Evolutionary conservation across 2,797 vertebrate species (phyloP), one percentile per base, ranked within the genome.

Genomic region (Pitangus sulphuratus): DNA sequence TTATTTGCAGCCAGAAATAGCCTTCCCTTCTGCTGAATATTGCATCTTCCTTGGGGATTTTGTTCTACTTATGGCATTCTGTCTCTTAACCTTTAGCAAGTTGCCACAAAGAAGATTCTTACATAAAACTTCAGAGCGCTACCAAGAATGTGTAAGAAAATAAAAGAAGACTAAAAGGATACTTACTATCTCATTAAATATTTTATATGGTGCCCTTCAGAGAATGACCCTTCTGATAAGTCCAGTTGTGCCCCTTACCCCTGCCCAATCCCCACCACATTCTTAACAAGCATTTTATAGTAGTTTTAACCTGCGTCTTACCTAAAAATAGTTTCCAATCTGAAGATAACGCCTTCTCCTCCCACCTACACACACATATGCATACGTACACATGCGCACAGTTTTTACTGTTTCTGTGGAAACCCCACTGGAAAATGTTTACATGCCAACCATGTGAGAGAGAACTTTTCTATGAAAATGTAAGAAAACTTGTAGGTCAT

Each of bases 311-410:
- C 87, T 92, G 72, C 95, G 83, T 57, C 91, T 97, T 95, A 69
- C 75, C 94, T 97, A 97, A 96, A 95, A 97, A 96, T 97, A 97
- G 78, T 74, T 87, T 90, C 68, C 89, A 89, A 31, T 97, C 95
- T 94, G 87, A 92, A 94, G 89, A 76, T 88, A 80, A 56, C 78
- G 95, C 71, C 66, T 75, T 90, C 94, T 90, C 53, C 70, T 94
- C 77, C 84, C 65, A 16, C 87, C 87, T 69, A 76, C 91, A 26
- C 72, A 12, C 37, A 48, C 26, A 6, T n/a, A 70, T 10, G 4
- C 71, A 56, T 44, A 15, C 4, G 5, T 22, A 56, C 37, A 66
- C 51, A 69, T 44, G 37, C 15, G 2, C 78, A 86, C 64, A 24
- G 57, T 69, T 96, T 86, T 39, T 47, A 56, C 54, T 42, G 94